Conservation (phyloP, 2,888 invertebrate species). For the Cerastis leucographa region DNA sequence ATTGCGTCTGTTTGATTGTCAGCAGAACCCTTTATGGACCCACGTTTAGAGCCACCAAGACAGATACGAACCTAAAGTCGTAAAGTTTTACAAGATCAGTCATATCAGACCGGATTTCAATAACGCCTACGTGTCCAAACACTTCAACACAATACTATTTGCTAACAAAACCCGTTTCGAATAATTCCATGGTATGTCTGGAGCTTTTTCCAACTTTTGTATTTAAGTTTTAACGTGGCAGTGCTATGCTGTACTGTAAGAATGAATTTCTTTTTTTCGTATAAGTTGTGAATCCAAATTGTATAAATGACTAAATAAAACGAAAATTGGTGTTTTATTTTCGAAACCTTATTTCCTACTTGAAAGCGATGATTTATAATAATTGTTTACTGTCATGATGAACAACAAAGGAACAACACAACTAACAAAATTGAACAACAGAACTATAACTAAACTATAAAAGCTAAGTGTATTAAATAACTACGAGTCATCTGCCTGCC, state of each 20-base stretch:
- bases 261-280: slow-evolving; percentile 80
- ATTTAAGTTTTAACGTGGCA: slow-evolving; percentile 83
- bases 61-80: neutral
- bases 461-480: no score
- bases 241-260: slow-evolving; percentile 75
- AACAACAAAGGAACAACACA: no score
- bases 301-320: slow-evolving; percentile 88
- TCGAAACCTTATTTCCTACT: slow-evolving; percentile 5
- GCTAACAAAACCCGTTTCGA: slow-evolving; percentile 74
- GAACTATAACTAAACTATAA: no score
- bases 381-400: neutral
- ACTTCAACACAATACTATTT: slow-evolving; percentile 62
- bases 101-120: slow-evolving; percentile 9
- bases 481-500: no score
- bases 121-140: slow-evolving; percentile 71
- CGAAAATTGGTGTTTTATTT: slow-evolving; percentile 82
- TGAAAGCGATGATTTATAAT: neutral
- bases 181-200: slow-evolving; percentile 79
- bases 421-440: no score
- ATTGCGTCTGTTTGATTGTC: slow-evolving; percentile 45
- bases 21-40: slow-evolving; percentile 16
- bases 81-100: neutral
- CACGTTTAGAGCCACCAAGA: neutral
- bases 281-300: slow-evolving; percentile 85
- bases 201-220: slow-evolving; percentile 84